Conservation (phyloP, 2,797 vertebrate species). For the Sarcophilus harrisii region DNA sequence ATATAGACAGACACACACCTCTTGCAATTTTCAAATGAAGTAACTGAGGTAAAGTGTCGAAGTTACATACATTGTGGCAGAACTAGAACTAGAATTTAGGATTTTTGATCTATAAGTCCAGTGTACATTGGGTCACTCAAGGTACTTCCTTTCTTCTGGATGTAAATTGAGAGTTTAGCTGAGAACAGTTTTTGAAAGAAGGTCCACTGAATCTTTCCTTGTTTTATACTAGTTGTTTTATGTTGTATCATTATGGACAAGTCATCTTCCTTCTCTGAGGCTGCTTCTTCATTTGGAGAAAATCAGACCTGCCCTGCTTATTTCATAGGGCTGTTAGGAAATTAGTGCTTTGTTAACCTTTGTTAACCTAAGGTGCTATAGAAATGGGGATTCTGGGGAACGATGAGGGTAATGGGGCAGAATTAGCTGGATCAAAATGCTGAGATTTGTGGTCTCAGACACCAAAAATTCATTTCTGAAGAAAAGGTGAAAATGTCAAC, state of each 20-base stretch:
- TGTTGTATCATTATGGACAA: not conserved
- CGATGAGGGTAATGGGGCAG: not conserved
- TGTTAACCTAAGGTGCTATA: not conserved
- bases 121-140: not conserved
- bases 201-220: not conserved
- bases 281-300: not conserved
- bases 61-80: not conserved
- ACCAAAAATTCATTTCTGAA: conserved; percentile 38
- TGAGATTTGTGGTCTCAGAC: not conserved
- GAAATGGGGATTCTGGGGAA: conserved; percentile 29
- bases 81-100: not conserved
- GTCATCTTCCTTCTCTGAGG: not conserved
- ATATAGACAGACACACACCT: no score
- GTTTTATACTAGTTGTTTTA: not conserved
- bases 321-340: conserved; percentile 18
- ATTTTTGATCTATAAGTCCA: not conserved
- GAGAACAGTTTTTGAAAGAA: not conserved
- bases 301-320: not conserved
- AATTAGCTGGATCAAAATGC: not conserved
- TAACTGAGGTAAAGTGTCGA: not conserved
- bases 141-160: not conserved
- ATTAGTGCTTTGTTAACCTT: not conserved
- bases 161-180: not conserved
- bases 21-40: not conserved
- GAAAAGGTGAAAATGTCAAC: conserved; percentile 70